Base-by-base conservation (phyloP, 2,797 vertebrate genomes). In the Paratrypauchen microcephalus region DNA sequence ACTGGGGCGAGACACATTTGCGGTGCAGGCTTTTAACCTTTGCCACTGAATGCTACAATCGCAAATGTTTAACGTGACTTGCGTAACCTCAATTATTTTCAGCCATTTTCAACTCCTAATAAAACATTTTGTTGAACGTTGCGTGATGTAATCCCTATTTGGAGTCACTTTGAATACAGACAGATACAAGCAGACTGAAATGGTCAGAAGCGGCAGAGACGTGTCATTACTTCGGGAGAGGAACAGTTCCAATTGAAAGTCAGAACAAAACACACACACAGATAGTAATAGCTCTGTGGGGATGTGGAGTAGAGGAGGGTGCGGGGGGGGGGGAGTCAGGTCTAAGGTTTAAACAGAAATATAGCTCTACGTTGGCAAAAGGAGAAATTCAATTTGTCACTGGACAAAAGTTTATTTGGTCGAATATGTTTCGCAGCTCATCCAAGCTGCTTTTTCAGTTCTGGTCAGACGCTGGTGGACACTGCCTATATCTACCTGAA, bases 231-330 rank as follows among this genome's bases (percentile, higher is more conserved):
- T 47, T n/a, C 30, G 26, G 66, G 8, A 60, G n/a, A 2, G 58
- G 58, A 60, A 19, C 28, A 19, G 23, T 28, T 48, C 65, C 75
- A 71, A 80, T 65, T 74, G 68, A 52, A 66, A 39, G 45, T 24
- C 66, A 26, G 23, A 63, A 11, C 12, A 26, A 41, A 69, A 71
- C 56, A 47, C 54, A 47, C 54, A 54, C 54, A 19, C 32, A 66
- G 54, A 71, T 32, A 11, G 7, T 60, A 41, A 41, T 41, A 2
- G 39, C 26, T 2, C 18, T 18, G 16, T n/a, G 6, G 58, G 3
- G 58, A 30, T 28, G 16, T 15, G 55, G 50, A 52, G 50, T 5
- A 52, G 48, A 6, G 50, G 24, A 26, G 24, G 24, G 24, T 26
- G 5, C 2, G n/a, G 21, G 47, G 48, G 16, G 4, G 47, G 1